Evolutionary conservation across 2,888 invertebrate species (phyloP).

Genomic region (Watsonalla cultraria): DNA sequence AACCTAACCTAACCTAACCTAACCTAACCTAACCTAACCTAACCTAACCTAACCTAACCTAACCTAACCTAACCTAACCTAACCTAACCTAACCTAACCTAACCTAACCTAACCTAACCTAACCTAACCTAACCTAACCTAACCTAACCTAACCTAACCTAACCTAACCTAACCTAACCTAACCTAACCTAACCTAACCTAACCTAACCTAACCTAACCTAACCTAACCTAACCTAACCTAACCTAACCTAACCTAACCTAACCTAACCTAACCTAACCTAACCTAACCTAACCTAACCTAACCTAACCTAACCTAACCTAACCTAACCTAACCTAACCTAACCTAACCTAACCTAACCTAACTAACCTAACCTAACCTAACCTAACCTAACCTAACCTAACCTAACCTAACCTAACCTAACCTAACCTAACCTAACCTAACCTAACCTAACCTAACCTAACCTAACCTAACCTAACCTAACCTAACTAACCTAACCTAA

Average conservation of each 20-base stretch:
- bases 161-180: slow-evolving; percentile 16
- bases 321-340: slow-evolving; percentile 7
- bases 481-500: too few relatives aligned
- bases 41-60: slow-evolving; percentile 12
- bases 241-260: slow-evolving; percentile 10
- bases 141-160: slow-evolving; percentile 17
- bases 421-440: slow-evolving; percentile 14
- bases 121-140: slow-evolving; percentile 15
- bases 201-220: slow-evolving; percentile 12
- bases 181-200: slow-evolving; percentile 12
- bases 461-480: slow-evolving; percentile 13
- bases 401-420: slow-evolving; percentile 12
- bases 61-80: slow-evolving; percentile 12
- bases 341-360: slow-evolving; percentile 10
- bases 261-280: slow-evolving; percentile 12
- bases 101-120: slow-evolving; percentile 16
- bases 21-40: slow-evolving; percentile 12
- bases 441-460: slow-evolving; percentile 14
- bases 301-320: slow-evolving; percentile 6
- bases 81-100: slow-evolving; percentile 13
- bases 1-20: slow-evolving; percentile 9
- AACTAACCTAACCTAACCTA: slow-evolving; percentile 11
- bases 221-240: slow-evolving; percentile 13
- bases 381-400: slow-evolving; percentile 11
- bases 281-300: slow-evolving; percentile 7